These are phyloP conservation scores for Rotaria magnacalcarata DNA, from an alignment of 2,888 invertebrate species.

Conservation along the genomic window DNA sequence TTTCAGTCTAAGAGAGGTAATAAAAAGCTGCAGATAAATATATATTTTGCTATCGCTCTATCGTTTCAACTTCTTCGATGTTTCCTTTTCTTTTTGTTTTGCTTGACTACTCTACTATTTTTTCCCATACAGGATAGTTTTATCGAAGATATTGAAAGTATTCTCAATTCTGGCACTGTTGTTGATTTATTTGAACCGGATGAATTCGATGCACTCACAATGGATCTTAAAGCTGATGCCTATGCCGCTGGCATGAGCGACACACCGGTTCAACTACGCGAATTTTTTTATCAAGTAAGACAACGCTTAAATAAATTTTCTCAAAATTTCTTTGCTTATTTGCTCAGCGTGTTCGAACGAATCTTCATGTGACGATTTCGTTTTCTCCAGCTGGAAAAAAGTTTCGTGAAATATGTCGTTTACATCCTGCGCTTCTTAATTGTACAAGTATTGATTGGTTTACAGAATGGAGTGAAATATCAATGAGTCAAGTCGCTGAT, in stretches of 20 bases:
- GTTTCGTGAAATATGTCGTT: constrained; percentile 58
- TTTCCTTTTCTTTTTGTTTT: neutral
- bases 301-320: neutral
- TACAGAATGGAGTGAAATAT: constrained; percentile 57
- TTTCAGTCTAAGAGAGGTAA: neutral
- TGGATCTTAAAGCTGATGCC: constrained; percentile 57
- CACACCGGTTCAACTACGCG: constrained; percentile 54
- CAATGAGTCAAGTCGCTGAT: constrained; percentile 57
- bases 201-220: constrained; percentile 56
- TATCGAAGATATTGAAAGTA: constrained; percentile 58
- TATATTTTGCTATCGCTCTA: neutral
- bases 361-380: constrained; percentile 57
- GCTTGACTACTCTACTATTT: constrained; percentile 23
- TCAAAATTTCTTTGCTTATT: too few species aligned
- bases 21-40: neutral
- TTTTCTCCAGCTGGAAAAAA: constrained; percentile 57
- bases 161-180: constrained; percentile 59
- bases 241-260: constrained; percentile 55
- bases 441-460: constrained; percentile 60
- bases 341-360: constrained; percentile 52
- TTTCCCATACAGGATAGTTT: constrained; percentile 54
- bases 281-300: constrained; percentile 54
- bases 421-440: constrained; percentile 59
- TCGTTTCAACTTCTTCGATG: neutral
- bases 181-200: constrained; percentile 59